Evolutionary conservation across 1,140 invertebrate species (phyloP).

Genomic region (Grapholita molesta): DNA sequence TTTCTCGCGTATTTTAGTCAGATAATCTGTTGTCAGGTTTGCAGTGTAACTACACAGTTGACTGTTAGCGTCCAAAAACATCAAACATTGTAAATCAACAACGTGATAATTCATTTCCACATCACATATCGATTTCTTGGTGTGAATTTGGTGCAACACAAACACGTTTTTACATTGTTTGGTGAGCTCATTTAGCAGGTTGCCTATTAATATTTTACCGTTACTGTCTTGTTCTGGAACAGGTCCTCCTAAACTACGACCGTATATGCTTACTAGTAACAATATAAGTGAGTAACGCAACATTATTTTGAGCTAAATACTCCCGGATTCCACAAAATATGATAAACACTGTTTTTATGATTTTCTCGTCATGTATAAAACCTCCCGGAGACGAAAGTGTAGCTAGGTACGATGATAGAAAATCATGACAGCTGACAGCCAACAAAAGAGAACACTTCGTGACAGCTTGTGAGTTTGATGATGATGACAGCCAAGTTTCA

Average conservation of each 20-base stretch:
- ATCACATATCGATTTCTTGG: slow-evolving; percentile 41
- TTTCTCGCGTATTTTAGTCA: slow-evolving; percentile 32
- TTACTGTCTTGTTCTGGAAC: slow-evolving; percentile 9
- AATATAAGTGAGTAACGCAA: slow-evolving; percentile 42
- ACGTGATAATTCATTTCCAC: slow-evolving; percentile 22
- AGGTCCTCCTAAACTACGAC: slow-evolving; percentile 43
- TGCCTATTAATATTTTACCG: slow-evolving; percentile 24
- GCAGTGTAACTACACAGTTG: slow-evolving; percentile 49
- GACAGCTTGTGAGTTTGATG: too few species aligned
- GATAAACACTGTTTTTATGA: not conserved
- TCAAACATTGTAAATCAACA: slow-evolving; percentile 47
- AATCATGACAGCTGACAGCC: not conserved
- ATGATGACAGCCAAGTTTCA: too few species aligned
- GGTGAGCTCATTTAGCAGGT: slow-evolving; percentile 38
- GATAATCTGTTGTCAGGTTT: slow-evolving; percentile 36
- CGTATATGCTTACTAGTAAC: slow-evolving; percentile 47
- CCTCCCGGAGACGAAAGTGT: too few species aligned
- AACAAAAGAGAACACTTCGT: too few species aligned
- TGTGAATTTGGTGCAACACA: slow-evolving; percentile 38
- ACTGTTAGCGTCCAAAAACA: slow-evolving; percentile 62
- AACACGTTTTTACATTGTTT: slow-evolving; percentile 47
- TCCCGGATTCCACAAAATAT: not conserved
- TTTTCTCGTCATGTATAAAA: not conserved
- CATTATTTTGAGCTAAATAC: slow-evolving; percentile 30
- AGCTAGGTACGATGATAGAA: too few species aligned